Base-by-base conservation (phyloP, 2,888 invertebrate species). In the Melieria omissa region DNA sequence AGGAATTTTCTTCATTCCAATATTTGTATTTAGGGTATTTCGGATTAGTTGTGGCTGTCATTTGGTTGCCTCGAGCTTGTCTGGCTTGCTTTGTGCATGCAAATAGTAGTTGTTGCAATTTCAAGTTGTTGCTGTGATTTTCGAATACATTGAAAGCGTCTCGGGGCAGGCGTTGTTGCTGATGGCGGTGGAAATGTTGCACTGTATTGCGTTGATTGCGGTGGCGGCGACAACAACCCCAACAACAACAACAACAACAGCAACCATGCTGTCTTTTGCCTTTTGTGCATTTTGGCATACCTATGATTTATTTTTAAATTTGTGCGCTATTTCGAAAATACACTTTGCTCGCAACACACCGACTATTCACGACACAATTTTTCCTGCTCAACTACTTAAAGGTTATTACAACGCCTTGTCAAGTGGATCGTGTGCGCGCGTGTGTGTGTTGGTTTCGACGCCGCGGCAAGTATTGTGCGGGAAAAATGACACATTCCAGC, bases 1-100 rank as follows among this genome's bases (percentile, higher is more conserved):
- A 84, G 84, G 84, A 84, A 84, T 84, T 84, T 84, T 83, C 81
- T 84, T 84, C 83, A 84, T 84, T 84, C 84, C 84, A 84, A 83
- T 84, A 84, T 83, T 80, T 74, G 74, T 75, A 72, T 75, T 75
- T 72, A 58, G 74, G 71, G 73, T 69, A 63, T 69, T 63, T 69
- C 62, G 55, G 29, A 55, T 69, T 58, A 72, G 62, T 60, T 64
- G 69, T 68, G n/a, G 45, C 14, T 54, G 14, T 47, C 14, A 44
- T 64, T 52, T 41, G 16, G 44, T 54, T 58, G 16, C 12, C 41
- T 42, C 5, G 29, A 29, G 29, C 29, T 2, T 29, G 29, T 29
- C 69, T 69, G 73, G 69, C n/a, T n/a, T 73, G 68, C 71, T 74
- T 57, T 66, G 12, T 64, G 57, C 42, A 44, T 52, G 60, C 29